phyloP scores from a whole-genome alignment of 1,140 invertebrate genomes.

The Drosophila sp. region DNA sequence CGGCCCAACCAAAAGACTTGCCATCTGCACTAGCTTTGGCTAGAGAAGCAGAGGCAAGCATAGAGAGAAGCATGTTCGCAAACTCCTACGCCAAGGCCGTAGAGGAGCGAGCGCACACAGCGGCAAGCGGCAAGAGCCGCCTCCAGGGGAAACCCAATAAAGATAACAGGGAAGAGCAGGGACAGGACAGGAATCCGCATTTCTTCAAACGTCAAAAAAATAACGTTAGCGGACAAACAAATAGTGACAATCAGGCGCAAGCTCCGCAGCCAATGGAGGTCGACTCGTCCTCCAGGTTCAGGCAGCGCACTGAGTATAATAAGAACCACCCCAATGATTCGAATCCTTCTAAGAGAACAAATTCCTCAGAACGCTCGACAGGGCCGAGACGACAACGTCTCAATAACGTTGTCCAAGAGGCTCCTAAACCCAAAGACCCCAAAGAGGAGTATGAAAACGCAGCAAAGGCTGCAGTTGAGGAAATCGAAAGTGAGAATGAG shows the following conservation, averaged over 20 bases:
- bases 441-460: constrained; percentile 12
- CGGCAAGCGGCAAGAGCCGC: constrained; percentile 12
- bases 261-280: constrained; percentile 18
- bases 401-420: constrained; percentile 28
- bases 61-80: constrained; percentile 8
- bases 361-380: constrained; percentile 15
- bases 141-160: constrained; percentile 16
- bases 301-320: constrained; percentile 3
- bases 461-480: constrained; percentile 22
- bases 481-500: constrained; percentile 16
- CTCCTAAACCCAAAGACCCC: too few relatives aligned
- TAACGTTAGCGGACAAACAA: background rate
- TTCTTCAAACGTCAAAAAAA: constrained; percentile 1
- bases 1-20: constrained; percentile 24
- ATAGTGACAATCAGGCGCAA: constrained; percentile 11
- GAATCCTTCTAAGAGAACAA: constrained; percentile 4
- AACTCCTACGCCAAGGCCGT: constrained; percentile 19
- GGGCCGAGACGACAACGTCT: constrained; percentile 4
- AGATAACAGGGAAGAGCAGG: constrained; percentile 10
- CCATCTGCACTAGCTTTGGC: constrained; percentile 32
- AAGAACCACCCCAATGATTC: constrained; percentile 6
- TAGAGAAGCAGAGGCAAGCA: constrained; percentile 7
- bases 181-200: constrained; percentile 15
- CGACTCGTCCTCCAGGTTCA: constrained; percentile 14
- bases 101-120: constrained; percentile 5